Evolutionary conservation across 2,888 invertebrate species (phyloP), one percentile per base, ranked within the genome.

Genomic region (Eustalomyia histrio): DNA sequence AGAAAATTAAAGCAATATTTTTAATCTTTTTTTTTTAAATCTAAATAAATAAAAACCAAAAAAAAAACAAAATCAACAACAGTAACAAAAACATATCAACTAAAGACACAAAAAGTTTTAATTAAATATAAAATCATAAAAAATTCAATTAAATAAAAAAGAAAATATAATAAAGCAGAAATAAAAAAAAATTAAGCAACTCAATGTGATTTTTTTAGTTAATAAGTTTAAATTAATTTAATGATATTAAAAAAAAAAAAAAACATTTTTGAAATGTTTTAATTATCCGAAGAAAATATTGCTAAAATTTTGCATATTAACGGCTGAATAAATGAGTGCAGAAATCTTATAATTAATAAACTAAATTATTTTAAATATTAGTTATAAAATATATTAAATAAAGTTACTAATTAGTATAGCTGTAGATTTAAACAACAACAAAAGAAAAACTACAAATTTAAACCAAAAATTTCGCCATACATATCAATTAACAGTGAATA

Each of bases 141-240:
- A 68, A 63, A 64, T 50, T 39, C n/a, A 52, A n/a, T n/a, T n/a
- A 78, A 53, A 50, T 50, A 39, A 10, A 58, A 12, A 65, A 21
- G 60, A 61, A 67, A 58, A 57, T 71, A 76, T 4, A 57, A 57
- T 17, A 71, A 72, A 73, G 18, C 8, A 29, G 29, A 29, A 47
- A 63, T 21, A 50, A 72, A 75, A 21, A 80, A 80, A 84, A 72
- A 76, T 86, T 87, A 89, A 88, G 89, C 86, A 89, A 88, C 89
- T 88, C 86, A 89, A 88, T 89, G 89, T 89, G 88, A 88, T 89
- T 88, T 88, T 83, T 87, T 84, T 88, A 88, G 85, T 71, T 67
- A 68, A 80, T 88, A 89, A 89, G 87, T 76, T 76, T 76, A 68
- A 80, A 76, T 79, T 80, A 72, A 68, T 68, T 72, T 58, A 80